phyloP scores from a whole-genome alignment of 2,888 invertebrate genomes.

The Metallyticus violacea region DNA sequence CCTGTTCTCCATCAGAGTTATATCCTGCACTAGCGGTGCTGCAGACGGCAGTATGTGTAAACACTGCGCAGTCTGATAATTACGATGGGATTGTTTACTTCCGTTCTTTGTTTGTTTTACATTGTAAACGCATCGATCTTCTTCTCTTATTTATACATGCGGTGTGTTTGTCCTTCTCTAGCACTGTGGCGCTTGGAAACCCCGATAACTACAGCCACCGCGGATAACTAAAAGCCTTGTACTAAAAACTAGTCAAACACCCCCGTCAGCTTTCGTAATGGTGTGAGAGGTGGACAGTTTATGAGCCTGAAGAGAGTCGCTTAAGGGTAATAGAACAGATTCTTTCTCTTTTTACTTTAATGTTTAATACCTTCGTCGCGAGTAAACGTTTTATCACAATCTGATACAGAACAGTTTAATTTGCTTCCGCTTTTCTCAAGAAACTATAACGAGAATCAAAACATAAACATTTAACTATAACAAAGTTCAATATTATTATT shows the following conservation, averaged over 20 bases:
- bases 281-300: background rate
- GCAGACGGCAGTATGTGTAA: background rate
- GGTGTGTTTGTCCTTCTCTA: slow-evolving; percentile 4
- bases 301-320: too few species aligned
- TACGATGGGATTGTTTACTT: slow-evolving; percentile 16
- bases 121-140: slow-evolving; percentile 15
- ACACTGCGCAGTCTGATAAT: slow-evolving; percentile 2
- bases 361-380: too few species aligned
- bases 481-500: too few species aligned
- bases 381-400: too few species aligned
- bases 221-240: background rate
- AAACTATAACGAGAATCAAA: too few species aligned
- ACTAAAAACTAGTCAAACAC: background rate
- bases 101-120: slow-evolving; percentile 13
- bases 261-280: background rate
- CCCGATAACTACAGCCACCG: background rate
- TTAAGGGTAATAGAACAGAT: too few species aligned
- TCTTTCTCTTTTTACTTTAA: too few species aligned
- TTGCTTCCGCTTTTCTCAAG: too few species aligned
- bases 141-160: slow-evolving; percentile 16
- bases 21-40: background rate
- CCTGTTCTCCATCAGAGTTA: background rate
- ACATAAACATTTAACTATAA: too few species aligned
- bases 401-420: too few species aligned
- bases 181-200: background rate